phyloP scores from a whole-genome alignment of 2,797 vertebrate genomes.

The Eidolon dupreanum region DNA sequence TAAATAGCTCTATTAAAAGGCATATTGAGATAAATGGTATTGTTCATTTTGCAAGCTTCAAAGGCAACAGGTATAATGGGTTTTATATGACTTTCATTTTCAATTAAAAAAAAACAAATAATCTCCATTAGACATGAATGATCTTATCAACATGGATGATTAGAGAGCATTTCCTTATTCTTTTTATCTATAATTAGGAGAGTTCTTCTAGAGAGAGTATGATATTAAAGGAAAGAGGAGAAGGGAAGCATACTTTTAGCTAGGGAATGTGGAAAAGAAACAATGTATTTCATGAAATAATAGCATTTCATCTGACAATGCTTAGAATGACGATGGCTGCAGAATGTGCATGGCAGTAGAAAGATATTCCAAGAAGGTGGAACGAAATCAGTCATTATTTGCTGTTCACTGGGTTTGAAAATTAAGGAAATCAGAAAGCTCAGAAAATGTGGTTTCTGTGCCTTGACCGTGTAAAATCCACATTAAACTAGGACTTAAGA shows the following conservation, averaged over 20 bases:
- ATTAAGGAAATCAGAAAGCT: not conserved
- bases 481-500: not conserved
- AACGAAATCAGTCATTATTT: not conserved
- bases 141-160: not conserved
- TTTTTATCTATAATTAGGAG: not conserved
- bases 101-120: not conserved
- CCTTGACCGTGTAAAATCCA: too few relatives aligned
- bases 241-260: not conserved
- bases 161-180: not conserved
- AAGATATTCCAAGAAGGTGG: not conserved
- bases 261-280: too few relatives aligned
- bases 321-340: not conserved
- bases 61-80: not conserved
- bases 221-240: not conserved
- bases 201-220: not conserved
- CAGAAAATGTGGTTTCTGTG: not conserved
- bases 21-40: not conserved
- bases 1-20: not conserved
- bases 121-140: not conserved
- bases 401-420: slow-evolving; percentile 12
- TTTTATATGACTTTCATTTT: not conserved
- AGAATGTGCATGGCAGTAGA: accelerated
- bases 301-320: accelerated
- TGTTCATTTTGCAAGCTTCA: not conserved
- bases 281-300: accelerated